Percentiles rank a stretch among this genome's conserved stretches.
phyloP scores from a whole-genome alignment of 1,140 invertebrate genomes.

The Drosophila parabipectinata region DNA sequence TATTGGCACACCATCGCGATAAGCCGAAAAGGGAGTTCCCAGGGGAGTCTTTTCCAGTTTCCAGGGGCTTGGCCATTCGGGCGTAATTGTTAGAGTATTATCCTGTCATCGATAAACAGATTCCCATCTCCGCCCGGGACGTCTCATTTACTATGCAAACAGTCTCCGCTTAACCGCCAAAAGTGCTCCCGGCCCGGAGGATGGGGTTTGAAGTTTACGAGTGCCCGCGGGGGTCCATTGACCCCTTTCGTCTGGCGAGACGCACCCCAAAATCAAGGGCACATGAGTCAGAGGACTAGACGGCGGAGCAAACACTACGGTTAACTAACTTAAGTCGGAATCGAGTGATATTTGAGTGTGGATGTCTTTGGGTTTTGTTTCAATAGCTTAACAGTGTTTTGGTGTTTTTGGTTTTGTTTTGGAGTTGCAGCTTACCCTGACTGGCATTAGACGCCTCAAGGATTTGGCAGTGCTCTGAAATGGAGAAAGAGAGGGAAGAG shows the following conservation, averaged over 20 bases:
- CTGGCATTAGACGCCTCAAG: slow-evolving; percentile 80
- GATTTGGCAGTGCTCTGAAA: slow-evolving; percentile 78
- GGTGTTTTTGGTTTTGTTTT: slow-evolving; percentile 9
- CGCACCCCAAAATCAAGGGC: slow-evolving; percentile 50
- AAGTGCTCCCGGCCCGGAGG: slow-evolving; percentile 20
- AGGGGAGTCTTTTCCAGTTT: slow-evolving; percentile 40
- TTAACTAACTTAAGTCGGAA: slow-evolving; percentile 63
- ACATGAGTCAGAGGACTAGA: slow-evolving; percentile 52
- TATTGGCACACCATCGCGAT: slow-evolving; percentile 35
- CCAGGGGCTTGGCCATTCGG: slow-evolving; percentile 26
- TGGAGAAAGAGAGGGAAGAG: slow-evolving; percentile 56
- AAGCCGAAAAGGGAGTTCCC: slow-evolving; percentile 27
- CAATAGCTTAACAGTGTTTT: slow-evolving; percentile 37
- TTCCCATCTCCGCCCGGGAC: slow-evolving; percentile 12
- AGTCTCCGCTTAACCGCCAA: slow-evolving; percentile 17
- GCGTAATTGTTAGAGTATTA: slow-evolving; percentile 57
- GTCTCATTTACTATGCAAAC: slow-evolving; percentile 54
- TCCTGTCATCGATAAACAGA: slow-evolving; percentile 44
- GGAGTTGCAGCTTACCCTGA: slow-evolving; percentile 79
- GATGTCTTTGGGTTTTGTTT: slow-evolving; percentile 38
- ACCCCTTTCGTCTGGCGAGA: slow-evolving; percentile 35
- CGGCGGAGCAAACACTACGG: slow-evolving; percentile 66
- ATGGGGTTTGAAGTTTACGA: background rate
- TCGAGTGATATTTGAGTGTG: slow-evolving; percentile 50
- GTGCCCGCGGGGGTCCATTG: slow-evolving; percentile 20